Percentiles rank a stretch among this genome's conserved stretches.
phyloP scores from a whole-genome alignment of 2,888 invertebrate species.

The Xestia c-nigrum region DNA sequence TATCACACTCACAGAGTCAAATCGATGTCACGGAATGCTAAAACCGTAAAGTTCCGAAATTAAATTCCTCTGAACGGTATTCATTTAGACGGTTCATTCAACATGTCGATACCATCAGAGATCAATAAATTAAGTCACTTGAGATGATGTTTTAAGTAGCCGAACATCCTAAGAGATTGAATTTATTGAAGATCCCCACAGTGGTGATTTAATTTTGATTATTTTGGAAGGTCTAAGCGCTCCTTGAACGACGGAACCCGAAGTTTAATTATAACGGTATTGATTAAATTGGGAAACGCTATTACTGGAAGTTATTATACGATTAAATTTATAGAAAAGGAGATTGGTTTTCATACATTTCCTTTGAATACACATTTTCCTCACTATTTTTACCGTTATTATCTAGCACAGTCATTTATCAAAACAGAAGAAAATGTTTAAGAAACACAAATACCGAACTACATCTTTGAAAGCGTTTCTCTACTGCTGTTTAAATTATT shows the following conservation, averaged over 20 bases:
- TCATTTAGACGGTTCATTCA: conserved; percentile 56
- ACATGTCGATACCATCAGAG: conserved; percentile 57
- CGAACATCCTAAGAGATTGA: conserved; percentile 38
- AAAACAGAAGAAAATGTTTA: conserved; percentile 16
- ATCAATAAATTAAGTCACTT: conserved; percentile 55
- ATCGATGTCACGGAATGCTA: conserved; percentile 42
- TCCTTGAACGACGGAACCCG: conserved; percentile 12
- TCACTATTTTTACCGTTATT: conserved; percentile 36
- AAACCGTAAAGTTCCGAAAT: conserved; percentile 53
- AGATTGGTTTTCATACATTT: not conserved
- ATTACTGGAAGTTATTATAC: conserved; percentile 10
- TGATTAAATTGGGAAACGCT: conserved; percentile 30
- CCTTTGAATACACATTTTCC: conserved; percentile 1
- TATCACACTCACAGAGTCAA: conserved; percentile 24
- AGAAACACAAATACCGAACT: conserved; percentile 31
- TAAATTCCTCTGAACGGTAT: conserved; percentile 56
- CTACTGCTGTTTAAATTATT: conserved; percentile 41
- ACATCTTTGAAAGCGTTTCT: conserved; percentile 16
- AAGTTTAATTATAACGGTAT: conserved; percentile 39
- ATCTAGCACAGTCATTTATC: conserved; percentile 41
- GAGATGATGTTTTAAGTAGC: conserved; percentile 52
- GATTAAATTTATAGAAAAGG: not conserved
- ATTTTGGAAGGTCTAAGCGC: conserved; percentile 40
- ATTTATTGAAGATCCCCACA: conserved; percentile 38
- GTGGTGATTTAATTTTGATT: conserved; percentile 45